Conservation (phyloP, 2,113 vertebrate genomes). For the Fulica atra region DNA sequence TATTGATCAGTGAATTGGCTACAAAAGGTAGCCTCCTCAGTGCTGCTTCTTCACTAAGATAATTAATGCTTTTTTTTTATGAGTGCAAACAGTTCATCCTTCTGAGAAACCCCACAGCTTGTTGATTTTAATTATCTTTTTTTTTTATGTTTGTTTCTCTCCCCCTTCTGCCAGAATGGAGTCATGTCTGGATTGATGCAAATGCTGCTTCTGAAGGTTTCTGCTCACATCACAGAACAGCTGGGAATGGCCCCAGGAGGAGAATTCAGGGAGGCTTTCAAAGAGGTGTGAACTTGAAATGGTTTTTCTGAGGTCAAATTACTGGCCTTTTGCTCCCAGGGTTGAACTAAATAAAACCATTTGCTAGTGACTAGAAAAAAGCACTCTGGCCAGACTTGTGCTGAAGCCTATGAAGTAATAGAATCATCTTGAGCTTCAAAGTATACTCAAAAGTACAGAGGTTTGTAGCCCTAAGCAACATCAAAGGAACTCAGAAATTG, state of each 20-base stretch:
- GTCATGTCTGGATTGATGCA: constrained; percentile 98
- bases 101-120: background rate
- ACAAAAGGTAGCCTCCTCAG: background rate
- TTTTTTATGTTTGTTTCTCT: background rate
- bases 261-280: constrained; percentile 97
- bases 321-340: background rate
- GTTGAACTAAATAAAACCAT: background rate
- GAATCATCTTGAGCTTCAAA: background rate
- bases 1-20: background rate
- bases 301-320: background rate
- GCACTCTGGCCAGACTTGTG: background rate
- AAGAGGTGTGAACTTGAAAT: constrained; percentile 81
- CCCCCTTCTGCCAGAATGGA: constrained; percentile 82
- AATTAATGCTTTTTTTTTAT: background rate
- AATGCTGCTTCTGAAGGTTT: constrained; percentile 97
- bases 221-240: constrained; percentile 97
- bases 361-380: background rate
- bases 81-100: background rate
- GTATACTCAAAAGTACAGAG: background rate
- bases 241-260: constrained; percentile 98
- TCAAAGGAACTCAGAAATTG: background rate
- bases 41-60: background rate
- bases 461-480: background rate
- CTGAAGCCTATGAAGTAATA: background rate
- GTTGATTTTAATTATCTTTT: background rate